Evolutionary conservation across 2,113 vertebrate genomes (phyloP).

Genomic region (Aramus guarauna): DNA sequence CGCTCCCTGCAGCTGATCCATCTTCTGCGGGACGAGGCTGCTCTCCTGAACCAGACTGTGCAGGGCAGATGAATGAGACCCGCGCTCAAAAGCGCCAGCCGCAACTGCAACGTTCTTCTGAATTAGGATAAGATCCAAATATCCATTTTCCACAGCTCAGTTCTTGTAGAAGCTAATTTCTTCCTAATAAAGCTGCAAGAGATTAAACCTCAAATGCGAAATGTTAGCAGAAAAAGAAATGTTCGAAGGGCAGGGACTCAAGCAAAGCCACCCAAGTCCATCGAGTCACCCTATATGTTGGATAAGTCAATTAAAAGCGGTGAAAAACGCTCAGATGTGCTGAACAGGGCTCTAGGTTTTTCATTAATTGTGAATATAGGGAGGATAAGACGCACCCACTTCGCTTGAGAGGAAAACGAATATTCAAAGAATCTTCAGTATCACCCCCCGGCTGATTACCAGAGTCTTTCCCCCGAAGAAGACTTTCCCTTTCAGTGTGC

Average conservation of each 20-base stretch:
- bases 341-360: not conserved
- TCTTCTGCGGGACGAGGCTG: not conserved
- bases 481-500: not conserved
- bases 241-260: not conserved
- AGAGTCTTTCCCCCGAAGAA: not conserved
- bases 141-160: not conserved
- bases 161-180: not conserved
- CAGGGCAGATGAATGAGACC: not conserved
- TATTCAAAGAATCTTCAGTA: not conserved
- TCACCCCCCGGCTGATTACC: not conserved
- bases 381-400: not conserved
- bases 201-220: not conserved
- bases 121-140: not conserved
- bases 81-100: not conserved
- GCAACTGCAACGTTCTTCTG: not conserved
- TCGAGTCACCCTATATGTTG: not conserved
- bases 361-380: accelerated
- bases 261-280: not conserved
- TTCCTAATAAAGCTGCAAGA: not conserved
- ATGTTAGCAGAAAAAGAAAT: not conserved
- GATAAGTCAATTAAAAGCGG: not conserved
- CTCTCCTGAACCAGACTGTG: not conserved
- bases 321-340: not conserved
- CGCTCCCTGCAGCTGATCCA: not conserved
- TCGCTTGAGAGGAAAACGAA: not conserved